Evolutionary conservation across 2,113 vertebrate species (phyloP).

Genomic region (Panurus biarmicus): DNA sequence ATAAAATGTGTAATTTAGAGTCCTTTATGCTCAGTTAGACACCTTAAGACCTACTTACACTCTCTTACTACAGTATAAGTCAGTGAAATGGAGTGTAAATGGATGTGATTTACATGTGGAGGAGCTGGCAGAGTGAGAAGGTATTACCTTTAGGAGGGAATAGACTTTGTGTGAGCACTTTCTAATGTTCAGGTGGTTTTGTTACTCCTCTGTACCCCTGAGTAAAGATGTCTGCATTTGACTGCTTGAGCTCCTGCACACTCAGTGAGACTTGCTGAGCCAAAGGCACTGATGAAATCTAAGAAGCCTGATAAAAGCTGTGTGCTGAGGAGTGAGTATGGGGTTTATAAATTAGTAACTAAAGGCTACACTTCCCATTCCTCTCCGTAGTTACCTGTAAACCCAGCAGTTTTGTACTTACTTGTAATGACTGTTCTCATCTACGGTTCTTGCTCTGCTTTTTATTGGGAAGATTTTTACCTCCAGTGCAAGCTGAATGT

Average conservation of each 20-base stretch:
- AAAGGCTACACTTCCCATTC: not conserved
- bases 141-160: not conserved
- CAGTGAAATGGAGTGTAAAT: slow-evolving; percentile 44
- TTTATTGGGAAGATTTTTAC: rapidly evolving
- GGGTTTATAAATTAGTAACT: not conserved
- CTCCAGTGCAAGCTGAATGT: rapidly evolving
- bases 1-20: slow-evolving; percentile 12
- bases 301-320: not conserved
- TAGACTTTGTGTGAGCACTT: not conserved
- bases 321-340: not conserved
- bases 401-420: not conserved
- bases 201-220: not conserved
- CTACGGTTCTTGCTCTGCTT: not conserved
- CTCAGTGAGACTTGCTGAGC: not conserved
- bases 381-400: not conserved
- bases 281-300: not conserved
- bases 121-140: not conserved
- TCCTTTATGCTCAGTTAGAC: slow-evolving; percentile 35
- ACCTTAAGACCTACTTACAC: slow-evolving; percentile 33
- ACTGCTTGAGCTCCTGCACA: not conserved
- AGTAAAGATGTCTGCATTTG: not conserved
- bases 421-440: not conserved
- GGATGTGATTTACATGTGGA: slow-evolving; percentile 29
- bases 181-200: not conserved
- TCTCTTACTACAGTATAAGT: slow-evolving; percentile 34